phyloP scores from a whole-genome alignment of 2,888 invertebrate genomes.

The Megalurothrips usitatus region DNA sequence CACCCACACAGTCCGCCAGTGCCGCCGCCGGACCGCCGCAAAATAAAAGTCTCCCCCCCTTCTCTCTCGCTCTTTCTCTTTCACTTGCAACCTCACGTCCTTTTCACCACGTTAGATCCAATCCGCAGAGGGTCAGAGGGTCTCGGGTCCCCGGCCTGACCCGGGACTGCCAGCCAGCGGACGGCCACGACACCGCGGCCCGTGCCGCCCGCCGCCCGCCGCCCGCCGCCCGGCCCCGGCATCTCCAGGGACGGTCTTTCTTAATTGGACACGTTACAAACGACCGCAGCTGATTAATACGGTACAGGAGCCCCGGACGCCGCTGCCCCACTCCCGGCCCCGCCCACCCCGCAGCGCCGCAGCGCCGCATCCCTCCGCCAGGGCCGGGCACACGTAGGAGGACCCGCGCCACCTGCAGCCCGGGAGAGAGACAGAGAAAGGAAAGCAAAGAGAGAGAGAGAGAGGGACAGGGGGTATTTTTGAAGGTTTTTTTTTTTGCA shows the following conservation, averaged over 20 bases:
- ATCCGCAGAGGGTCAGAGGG: not conserved
- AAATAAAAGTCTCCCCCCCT: not conserved
- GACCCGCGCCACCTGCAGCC: conserved; percentile 20
- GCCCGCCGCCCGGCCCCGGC: conserved; percentile 22
- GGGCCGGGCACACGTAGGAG: too few species aligned
- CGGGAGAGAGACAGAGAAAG: not conserved
- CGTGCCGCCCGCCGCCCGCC: conserved; percentile 3
- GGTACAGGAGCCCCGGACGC: conserved; percentile 28
- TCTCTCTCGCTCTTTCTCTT: not conserved
- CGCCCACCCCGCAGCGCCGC: too few species aligned
- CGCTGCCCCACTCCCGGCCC: not conserved
- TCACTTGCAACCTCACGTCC: not conserved
- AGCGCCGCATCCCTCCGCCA: not conserved
- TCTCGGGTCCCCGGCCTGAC: not conserved
- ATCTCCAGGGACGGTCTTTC: conserved; percentile 34
- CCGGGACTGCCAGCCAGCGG: not conserved
- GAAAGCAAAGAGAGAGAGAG: too few species aligned
- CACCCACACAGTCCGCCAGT: not conserved
- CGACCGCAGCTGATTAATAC: conserved; percentile 24
- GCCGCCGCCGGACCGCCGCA: not conserved
- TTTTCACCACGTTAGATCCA: conserved; percentile 20
- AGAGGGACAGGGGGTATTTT: too few species aligned
- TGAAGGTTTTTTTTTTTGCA: too few species aligned
- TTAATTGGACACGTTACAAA: conserved; percentile 26
- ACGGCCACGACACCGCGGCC: not conserved